phyloP scores from a whole-genome alignment of 2,888 invertebrate genomes.

The Trachelus tabidus region DNA sequence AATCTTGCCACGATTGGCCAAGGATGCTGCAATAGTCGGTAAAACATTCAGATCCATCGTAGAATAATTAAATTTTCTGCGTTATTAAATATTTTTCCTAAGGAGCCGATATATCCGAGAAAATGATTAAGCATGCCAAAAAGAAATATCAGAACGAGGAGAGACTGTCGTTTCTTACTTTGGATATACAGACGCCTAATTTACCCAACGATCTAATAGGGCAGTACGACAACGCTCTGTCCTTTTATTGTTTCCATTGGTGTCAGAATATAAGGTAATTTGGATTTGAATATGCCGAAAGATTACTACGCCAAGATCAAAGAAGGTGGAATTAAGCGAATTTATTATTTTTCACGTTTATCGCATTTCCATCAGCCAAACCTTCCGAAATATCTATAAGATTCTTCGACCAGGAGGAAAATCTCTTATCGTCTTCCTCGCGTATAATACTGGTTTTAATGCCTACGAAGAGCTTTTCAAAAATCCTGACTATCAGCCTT shows the following conservation, averaged over 20 bases:
- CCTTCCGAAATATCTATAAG: conserved; percentile 74
- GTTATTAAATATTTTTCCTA: conserved; percentile 34
- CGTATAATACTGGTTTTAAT: conserved; percentile 76
- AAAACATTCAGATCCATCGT: conserved; percentile 17
- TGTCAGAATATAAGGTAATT: conserved; percentile 77
- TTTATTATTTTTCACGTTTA: neutral
- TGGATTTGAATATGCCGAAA: neutral
- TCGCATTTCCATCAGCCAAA: conserved; percentile 65
- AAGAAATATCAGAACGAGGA: conserved; percentile 69
- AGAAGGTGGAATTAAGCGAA: conserved; percentile 4
- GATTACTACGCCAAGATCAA: neutral
- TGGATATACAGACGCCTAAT: conserved; percentile 71
- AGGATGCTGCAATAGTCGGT: conserved; percentile 65
- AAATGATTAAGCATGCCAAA: conserved; percentile 78
- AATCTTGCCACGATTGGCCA: conserved; percentile 73
- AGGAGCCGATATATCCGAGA: conserved; percentile 78
- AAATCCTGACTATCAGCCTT: conserved; percentile 72
- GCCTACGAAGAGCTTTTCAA: conserved; percentile 74
- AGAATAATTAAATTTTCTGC: no score
- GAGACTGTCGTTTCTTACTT: conserved; percentile 62
- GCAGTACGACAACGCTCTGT: conserved; percentile 77
- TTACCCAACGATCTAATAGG: conserved; percentile 67
- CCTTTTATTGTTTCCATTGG: conserved; percentile 86
- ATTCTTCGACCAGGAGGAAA: conserved; percentile 77
- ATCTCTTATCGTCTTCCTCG: conserved; percentile 76